These are phyloP conservation scores for Etheostoma perlongum DNA, from an alignment of 2,797 vertebrate genomes.

Conservation along the genomic window DNA sequence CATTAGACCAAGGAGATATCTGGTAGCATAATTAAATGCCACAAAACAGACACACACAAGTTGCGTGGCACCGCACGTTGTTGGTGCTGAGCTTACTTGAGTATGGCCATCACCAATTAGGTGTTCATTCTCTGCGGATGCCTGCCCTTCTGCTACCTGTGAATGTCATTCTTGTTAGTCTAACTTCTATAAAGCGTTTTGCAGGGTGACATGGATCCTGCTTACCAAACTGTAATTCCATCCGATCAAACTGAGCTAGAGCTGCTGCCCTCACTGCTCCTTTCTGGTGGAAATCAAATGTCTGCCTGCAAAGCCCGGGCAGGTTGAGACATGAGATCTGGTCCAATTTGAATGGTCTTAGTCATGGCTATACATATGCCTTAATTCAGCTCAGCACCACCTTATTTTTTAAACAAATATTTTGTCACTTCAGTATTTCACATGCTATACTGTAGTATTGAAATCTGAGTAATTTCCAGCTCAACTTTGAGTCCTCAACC, in stretches of 20 bases:
- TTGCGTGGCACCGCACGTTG: background rate
- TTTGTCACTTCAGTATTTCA: conserved; percentile 3
- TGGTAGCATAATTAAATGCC: conserved; percentile 40
- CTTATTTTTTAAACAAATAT: conserved; percentile 1
- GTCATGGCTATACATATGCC: background rate
- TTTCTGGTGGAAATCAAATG: conserved; percentile 20
- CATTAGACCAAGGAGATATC: conserved; percentile 44
- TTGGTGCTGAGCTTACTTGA: conserved; percentile 8
- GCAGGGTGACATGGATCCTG: conserved; percentile 21
- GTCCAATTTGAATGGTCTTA: conserved; percentile 3
- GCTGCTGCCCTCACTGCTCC: conserved; percentile 17
- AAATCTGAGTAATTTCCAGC: too few species aligned
- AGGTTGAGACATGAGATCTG: conserved; percentile 5
- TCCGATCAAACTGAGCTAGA: conserved; percentile 16
- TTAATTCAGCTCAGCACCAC: background rate
- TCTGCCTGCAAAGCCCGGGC: background rate
- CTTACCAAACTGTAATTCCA: conserved; percentile 27
- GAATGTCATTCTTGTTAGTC: conserved; percentile 61
- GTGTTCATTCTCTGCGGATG: conserved; percentile 15
- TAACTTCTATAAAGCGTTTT: conserved; percentile 11
- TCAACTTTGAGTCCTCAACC: background rate
- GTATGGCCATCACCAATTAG: conserved; percentile 44
- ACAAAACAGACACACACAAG: conserved; percentile 4
- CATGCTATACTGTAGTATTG: too few species aligned
- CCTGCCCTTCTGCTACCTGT: conserved; percentile 35